A percentile compares a stretch with the other conserved stretches of the same genome.
These are phyloP conservation scores for Brenthis daphne DNA, from an alignment of 2,888 invertebrate genomes.

Conservation along the genomic window DNA sequence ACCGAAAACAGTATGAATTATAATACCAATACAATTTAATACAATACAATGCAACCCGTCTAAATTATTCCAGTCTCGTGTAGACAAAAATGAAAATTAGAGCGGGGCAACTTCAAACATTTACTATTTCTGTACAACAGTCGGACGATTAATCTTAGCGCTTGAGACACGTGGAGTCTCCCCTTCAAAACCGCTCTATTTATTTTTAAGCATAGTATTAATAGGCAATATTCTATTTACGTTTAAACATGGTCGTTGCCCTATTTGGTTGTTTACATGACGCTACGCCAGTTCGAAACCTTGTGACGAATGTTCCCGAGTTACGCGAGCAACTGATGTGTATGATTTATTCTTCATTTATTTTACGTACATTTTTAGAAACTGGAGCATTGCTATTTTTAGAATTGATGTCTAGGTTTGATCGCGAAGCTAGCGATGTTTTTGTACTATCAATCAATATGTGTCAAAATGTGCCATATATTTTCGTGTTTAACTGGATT, in stretches of 20 bases:
- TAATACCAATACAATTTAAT: neutral
- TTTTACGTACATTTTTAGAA: conserved; percentile 20
- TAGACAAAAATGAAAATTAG: conserved; percentile 31
- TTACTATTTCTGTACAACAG: conserved; percentile 43
- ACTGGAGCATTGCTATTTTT: conserved; percentile 20
- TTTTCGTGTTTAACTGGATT: neutral
- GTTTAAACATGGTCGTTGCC: conserved; percentile 75
- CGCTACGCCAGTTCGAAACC: conserved; percentile 41
- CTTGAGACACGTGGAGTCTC: conserved; percentile 66
- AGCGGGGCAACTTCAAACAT: conserved; percentile 38
- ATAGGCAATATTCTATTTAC: conserved; percentile 73
- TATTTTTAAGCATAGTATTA: conserved; percentile 70
- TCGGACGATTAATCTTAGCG: conserved; percentile 61
- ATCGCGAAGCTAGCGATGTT: conserved; percentile 12
- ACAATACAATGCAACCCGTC: neutral
- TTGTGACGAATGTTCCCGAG: conserved; percentile 7
- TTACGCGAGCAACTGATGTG: conserved; percentile 25
- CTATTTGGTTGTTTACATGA: conserved; percentile 80
- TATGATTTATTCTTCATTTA: conserved; percentile 20
- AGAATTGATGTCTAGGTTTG: conserved; percentile 28
- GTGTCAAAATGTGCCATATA: neutral
- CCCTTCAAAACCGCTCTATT: conserved; percentile 55
- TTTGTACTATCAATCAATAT: conserved; percentile 10
- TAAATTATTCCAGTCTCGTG: conserved; percentile 17
- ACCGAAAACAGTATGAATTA: conserved; percentile 6